Base-by-base conservation (phyloP, 2,797 vertebrate species). In the Lepidocolaptes lacrymiger region DNA sequence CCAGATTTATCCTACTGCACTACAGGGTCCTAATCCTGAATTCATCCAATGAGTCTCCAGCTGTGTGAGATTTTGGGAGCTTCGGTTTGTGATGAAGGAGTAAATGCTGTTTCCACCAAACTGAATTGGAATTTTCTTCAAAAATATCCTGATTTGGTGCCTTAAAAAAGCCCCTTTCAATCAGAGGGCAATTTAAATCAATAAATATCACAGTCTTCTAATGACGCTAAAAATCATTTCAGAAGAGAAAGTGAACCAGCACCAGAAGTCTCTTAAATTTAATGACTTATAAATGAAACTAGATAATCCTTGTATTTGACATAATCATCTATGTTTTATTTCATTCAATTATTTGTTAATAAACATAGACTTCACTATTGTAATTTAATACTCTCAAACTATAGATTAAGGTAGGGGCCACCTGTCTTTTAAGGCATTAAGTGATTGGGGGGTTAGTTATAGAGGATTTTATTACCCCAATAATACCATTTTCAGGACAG, bases 341-440 rank as follows among this genome's bases (percentile, higher is more conserved):
- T 85, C 36, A 30, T 86, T 91, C 89, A 95, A 84, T 97, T 97
- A 95, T 97, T 97, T 97, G 79, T 95, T 97, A 92, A 96, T 96
- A 97, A 97, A 97, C 81, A 95, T 36, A 24, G 62, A 37, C 56
- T 63, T 76, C 51, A 39, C 16, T 46, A 41, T 30, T 96, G 69
- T 52, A 97, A 87, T 93, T 91, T 94, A 81, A 72, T 67, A n/a
- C 43, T 87, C 76, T 56, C 74, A 88, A 91, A 92, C 89, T 95
- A 68, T 17, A 97, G 82, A 86, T 43, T 75, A 84, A 95, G 54
- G 39, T 63, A 71, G 59, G 27, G 72, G 51, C 36, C 94, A 95
- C 75, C 89, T 97, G 68, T 68, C 48, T 96, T 90, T 51, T 54
- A 46, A 80, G 46, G 68, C 22, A 32, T 49, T 80, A 95, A 85